Conservation (phyloP, 2,113 vertebrate genomes). For the Esox niger region DNA sequence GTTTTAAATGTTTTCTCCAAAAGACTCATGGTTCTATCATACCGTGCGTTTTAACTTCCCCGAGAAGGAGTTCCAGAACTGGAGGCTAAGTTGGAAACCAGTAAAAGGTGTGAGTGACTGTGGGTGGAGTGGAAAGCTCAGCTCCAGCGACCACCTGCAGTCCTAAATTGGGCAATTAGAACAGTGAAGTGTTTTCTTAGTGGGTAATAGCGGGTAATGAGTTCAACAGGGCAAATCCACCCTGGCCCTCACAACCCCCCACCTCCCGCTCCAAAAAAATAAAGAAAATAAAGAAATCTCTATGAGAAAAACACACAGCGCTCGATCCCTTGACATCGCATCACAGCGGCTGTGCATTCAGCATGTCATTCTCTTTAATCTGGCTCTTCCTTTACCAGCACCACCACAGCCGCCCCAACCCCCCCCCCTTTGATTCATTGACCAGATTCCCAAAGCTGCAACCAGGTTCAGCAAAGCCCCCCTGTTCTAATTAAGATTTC, state of each 20-base stretch:
- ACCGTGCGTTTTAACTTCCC: constrained; percentile 39
- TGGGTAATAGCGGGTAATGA: constrained; percentile 65
- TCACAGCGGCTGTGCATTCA: background rate
- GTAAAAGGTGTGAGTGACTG: constrained; percentile 46
- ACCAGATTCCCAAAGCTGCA: constrained; percentile 58
- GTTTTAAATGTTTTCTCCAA: too few relatives aligned
- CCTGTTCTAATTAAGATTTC: constrained; percentile 79
- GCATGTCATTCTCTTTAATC: constrained; percentile 64
- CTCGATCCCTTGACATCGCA: constrained; percentile 13
- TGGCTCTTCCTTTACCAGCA: constrained; percentile 32
- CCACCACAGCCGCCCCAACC: background rate
- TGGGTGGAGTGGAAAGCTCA: background rate
- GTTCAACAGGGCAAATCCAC: constrained; percentile 58
- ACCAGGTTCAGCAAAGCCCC: constrained; percentile 63
- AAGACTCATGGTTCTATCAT: too few relatives aligned
- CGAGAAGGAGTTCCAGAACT: background rate
- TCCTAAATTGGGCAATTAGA: constrained; percentile 66
- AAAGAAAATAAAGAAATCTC: constrained; percentile 23
- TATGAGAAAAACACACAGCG: constrained; percentile 25
- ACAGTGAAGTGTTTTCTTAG: constrained; percentile 60
- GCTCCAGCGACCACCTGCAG: constrained; percentile 62
- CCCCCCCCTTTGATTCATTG: constrained; percentile 50
- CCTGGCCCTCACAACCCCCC: constrained; percentile 23
- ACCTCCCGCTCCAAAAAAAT: constrained; percentile 12
- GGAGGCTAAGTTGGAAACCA: background rate